Base-by-base conservation (phyloP, 2,888 invertebrate species). In the Pterostichus madidus region DNA sequence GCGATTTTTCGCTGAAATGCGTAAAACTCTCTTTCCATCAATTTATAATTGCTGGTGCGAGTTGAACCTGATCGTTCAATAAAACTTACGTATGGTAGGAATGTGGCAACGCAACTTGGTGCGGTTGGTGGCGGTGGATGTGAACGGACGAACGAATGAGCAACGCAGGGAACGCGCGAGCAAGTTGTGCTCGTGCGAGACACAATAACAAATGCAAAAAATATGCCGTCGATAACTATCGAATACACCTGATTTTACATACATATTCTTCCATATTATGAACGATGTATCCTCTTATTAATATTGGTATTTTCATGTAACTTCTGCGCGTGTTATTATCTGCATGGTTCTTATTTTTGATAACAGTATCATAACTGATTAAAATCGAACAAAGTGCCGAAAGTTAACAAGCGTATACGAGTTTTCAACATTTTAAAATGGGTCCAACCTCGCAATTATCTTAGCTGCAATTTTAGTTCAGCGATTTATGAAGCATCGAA, bases 61-160 rank as follows among this genome's bases (percentile, higher is more conserved):
- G 56, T 56, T 56, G 86, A 86, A 85, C 85, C 86, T 56, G 86
- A 86, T 88, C 87, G 89, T 89, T 89, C 89, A 89, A 89, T 89
- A 89, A 89, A 89, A 89, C 87, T 87, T 89, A 89, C 88, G 88
- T 89, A 89, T 89, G 89, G 88, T 86, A 89, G 88, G 89, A 89
- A 89, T 89, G 89, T 89, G 89, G 89, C 89, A 89, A 89, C 87
- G 88, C 89, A 88, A 88, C 87, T 89, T 87, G 86, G n/a, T 53
- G 53, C 76, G 52, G 76, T n/a, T 15, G 39, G 44, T 35, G 44
- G n/a, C 52, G 52, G 52, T 52, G 52, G 52, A 52, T 52, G 52
- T 39, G 53, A 53, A 11, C 53, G 17, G 53, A 53, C 53, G 53
- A 17, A 17, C 53, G 17, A 53, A 7, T 10, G 53, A 5, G 53